Evolutionary conservation across 2,797 vertebrate genomes (phyloP).

Genomic region (Scolopax rusticola): DNA sequence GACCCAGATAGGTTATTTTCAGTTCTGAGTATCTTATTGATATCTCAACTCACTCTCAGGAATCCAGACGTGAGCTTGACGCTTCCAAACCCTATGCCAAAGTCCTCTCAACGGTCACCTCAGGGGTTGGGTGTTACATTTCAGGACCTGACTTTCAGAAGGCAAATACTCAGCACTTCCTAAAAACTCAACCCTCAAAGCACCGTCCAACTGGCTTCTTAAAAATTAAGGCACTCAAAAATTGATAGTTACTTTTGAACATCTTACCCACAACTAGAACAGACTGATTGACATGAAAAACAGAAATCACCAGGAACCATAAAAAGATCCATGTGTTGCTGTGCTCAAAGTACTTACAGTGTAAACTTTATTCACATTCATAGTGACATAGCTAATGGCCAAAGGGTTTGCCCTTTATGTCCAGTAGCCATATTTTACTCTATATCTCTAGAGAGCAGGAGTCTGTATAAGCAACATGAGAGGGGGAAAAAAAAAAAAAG

Average conservation of each 20-base stretch:
- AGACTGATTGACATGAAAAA: not conserved
- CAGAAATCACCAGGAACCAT: conserved; percentile 1
- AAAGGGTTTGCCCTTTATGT: conserved; percentile 43
- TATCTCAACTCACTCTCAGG: not conserved
- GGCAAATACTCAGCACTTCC: not conserved
- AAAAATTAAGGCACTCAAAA: conserved; percentile 53
- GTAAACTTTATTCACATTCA: conserved; percentile 48
- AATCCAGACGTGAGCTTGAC: not conserved
- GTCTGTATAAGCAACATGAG: conserved; percentile 28
- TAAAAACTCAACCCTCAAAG: not conserved
- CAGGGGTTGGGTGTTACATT: not conserved
- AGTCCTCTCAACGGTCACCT: not conserved
- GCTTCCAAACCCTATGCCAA: not conserved
- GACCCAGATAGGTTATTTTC: not conserved
- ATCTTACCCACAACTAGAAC: not conserved
- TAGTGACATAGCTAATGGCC: conserved; percentile 29
- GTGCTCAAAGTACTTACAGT: not conserved
- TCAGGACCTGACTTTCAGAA: not conserved
- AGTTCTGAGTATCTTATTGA: not conserved
- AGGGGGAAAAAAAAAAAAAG: not conserved
- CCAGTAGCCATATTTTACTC: conserved; percentile 48
- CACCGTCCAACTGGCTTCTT: not conserved
- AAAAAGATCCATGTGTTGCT: conserved; percentile 14
- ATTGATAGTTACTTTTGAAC: not conserved
- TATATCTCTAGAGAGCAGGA: conserved; percentile 35